Evolutionary conservation across 2,113 vertebrate genomes (phyloP).

Genomic region (Dendrocopos noguchii): DNA sequence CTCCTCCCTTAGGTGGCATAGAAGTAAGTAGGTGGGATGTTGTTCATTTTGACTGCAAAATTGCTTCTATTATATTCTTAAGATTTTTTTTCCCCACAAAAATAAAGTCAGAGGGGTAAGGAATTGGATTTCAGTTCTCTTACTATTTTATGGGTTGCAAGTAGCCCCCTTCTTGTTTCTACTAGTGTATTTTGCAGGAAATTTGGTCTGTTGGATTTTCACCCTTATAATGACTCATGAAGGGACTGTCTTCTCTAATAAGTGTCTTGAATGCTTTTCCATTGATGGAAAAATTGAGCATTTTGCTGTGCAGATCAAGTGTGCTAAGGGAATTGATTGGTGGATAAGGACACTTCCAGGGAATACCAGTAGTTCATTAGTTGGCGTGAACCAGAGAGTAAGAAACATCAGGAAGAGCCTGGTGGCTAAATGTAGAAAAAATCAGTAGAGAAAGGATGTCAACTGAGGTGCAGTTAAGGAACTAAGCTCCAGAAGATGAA

Average conservation of each 20-base stretch:
- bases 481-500: not conserved
- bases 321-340: not conserved
- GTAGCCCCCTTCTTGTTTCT: not conserved
- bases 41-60: slow-evolving; percentile 32
- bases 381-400: not conserved
- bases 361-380: not conserved
- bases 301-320: not conserved
- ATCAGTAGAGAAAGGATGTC: not conserved
- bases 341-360: not conserved
- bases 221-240: not conserved
- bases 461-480: not conserved
- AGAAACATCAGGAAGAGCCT: not conserved
- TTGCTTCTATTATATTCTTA: not conserved
- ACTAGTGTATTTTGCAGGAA: not conserved
- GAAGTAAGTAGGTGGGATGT: not conserved
- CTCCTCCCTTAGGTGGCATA: not conserved
- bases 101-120: not conserved
- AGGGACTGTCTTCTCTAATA: not conserved
- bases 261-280: not conserved
- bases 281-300: not conserved
- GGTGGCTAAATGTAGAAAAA: not conserved
- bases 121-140: not conserved
- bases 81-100: not conserved
- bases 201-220: not conserved
- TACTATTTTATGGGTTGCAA: not conserved